A percentile compares a stretch with the other conserved stretches of the same genome.
Conservation (phyloP, 2,113 vertebrate species). For the Spheniscus mendiculus region DNA sequence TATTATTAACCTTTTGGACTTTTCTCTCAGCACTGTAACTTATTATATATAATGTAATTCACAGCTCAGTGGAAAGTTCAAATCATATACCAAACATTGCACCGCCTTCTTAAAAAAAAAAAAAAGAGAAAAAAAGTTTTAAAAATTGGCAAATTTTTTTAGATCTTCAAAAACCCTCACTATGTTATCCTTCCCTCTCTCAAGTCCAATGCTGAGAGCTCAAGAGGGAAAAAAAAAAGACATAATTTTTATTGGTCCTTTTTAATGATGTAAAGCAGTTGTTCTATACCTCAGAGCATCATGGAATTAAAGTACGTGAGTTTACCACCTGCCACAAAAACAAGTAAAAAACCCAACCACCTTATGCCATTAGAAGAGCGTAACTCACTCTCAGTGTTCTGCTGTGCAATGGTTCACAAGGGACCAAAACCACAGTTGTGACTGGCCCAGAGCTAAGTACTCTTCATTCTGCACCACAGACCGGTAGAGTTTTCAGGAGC, state of each 20-base stretch:
- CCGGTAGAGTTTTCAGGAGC: not conserved
- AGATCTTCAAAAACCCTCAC: not conserved
- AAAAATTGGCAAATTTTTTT: not conserved
- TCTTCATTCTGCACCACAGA: not conserved
- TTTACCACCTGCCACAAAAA: not conserved
- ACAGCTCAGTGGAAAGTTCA: not conserved
- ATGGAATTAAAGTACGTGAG: not conserved
- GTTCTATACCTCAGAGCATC: not conserved
- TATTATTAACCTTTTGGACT: not conserved
- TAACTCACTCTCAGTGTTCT: not conserved
- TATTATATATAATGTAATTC: not conserved
- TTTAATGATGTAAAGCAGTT: not conserved
- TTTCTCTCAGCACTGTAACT: not conserved
- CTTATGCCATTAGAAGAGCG: accelerated
- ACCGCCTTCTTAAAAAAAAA: not conserved
- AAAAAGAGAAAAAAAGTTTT: not conserved
- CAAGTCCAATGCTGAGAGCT: not conserved
- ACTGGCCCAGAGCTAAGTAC: not conserved
- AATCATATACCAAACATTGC: not conserved
- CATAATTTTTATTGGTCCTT: not conserved
- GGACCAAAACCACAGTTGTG: not conserved
- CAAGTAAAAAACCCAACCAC: too few species aligned
- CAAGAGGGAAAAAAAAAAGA: not conserved
- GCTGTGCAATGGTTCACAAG: not conserved
- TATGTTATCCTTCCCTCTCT: not conserved